Evolutionary conservation across 2,113 vertebrate genomes (phyloP).

Genomic region (Electrona antarctica): DNA sequence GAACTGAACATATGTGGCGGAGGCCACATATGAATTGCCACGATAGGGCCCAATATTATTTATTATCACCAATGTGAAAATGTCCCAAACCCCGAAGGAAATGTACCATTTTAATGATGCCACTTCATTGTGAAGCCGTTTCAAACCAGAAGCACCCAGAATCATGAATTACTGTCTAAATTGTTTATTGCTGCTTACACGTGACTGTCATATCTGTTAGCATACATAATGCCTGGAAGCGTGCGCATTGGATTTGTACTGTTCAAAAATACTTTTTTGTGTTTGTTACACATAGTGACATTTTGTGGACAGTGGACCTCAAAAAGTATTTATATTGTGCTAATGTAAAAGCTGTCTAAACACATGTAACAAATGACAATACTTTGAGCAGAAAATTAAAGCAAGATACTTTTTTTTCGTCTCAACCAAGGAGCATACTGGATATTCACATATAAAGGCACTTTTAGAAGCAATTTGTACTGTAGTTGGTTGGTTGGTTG

Average conservation of each 20-base stretch:
- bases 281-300: constrained; percentile 53
- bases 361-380: constrained; percentile 50
- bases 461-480: constrained; percentile 61
- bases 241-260: constrained; percentile 36
- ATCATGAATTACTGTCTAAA: constrained; percentile 23
- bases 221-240: constrained; percentile 45
- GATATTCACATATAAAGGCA: constrained; percentile 73
- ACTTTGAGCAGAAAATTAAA: constrained; percentile 52
- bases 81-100: no score
- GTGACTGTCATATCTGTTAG: constrained; percentile 54
- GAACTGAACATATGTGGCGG: neutral
- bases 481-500: constrained; percentile 42
- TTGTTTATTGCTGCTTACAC: constrained; percentile 71
- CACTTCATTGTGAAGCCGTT: neutral
- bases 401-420: constrained; percentile 47
- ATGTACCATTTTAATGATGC: no score
- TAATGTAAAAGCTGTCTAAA: constrained; percentile 55
- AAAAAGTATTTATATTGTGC: constrained; percentile 48
- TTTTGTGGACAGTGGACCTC: constrained; percentile 33
- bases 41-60: no score
- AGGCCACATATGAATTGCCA: neutral
- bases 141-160: constrained; percentile 11
- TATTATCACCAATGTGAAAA: no score
- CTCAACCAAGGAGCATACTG: constrained; percentile 54
- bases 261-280: constrained; percentile 61